Evolutionary conservation across 2,113 vertebrate genomes (phyloP).

Genomic region (Polypterus bichir): DNA sequence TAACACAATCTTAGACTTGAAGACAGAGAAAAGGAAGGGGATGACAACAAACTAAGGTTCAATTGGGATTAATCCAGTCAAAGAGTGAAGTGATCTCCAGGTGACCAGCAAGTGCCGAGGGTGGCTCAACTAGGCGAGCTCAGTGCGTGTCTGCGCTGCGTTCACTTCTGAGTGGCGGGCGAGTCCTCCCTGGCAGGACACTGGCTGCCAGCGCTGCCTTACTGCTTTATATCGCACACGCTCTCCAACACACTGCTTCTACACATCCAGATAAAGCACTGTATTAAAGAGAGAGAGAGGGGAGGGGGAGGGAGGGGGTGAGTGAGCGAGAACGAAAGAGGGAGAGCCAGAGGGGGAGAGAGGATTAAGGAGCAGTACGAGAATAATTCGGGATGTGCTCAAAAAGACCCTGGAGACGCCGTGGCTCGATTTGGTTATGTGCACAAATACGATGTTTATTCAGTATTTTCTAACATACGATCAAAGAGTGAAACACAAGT

Average conservation of each 20-base stretch:
- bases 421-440: background rate
- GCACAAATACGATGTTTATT: constrained; percentile 6
- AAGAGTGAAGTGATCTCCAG: constrained; percentile 36
- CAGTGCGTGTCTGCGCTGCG: constrained; percentile 22
- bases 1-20: constrained; percentile 51
- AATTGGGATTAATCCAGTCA: constrained; percentile 59
- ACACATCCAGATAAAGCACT: constrained; percentile 29
- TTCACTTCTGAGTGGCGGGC: constrained; percentile 18
- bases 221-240: constrained; percentile 34
- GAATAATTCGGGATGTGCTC: constrained; percentile 21
- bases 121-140: constrained; percentile 24
- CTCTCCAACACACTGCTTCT: constrained; percentile 27
- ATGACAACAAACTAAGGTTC: constrained; percentile 32
- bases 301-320: constrained; percentile 11
- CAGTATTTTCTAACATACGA: background rate
- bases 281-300: constrained; percentile 16
- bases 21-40: constrained; percentile 25
- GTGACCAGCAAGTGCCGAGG: constrained; percentile 28
- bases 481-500: background rate
- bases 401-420: constrained; percentile 18
- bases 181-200: constrained; percentile 28
- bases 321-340: background rate
- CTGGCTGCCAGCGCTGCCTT: constrained; percentile 31
- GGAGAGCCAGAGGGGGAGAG: background rate
- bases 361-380: constrained; percentile 8